Evolutionary conservation across 2,113 vertebrate genomes (phyloP).

Genomic region (Rousettus leschenaultii): DNA sequence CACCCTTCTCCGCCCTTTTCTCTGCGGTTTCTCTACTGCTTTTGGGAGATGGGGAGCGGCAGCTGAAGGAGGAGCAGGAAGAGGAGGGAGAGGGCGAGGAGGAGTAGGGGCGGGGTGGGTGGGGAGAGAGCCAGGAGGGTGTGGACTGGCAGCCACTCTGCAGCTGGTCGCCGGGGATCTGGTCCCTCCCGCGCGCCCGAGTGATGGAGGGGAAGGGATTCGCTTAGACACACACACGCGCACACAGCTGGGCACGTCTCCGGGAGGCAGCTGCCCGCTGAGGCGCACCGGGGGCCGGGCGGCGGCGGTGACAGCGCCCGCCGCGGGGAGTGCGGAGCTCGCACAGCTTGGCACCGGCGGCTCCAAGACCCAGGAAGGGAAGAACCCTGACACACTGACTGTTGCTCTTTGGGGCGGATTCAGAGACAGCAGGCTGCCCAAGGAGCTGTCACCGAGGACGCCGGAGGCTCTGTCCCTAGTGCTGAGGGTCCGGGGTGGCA

Average conservation of each 20-base stretch:
- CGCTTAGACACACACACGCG: conserved; percentile 71
- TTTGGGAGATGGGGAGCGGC: conserved; percentile 17
- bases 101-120: conserved; percentile 58
- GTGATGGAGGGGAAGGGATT: conserved; percentile 72
- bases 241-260: conserved; percentile 75
- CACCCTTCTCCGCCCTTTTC: conserved; percentile 47
- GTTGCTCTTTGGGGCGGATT: not conserved
- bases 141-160: conserved; percentile 71
- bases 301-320: conserved; percentile 66
- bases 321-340: not conserved
- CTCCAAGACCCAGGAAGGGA: not conserved
- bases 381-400: not conserved
- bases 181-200: conserved; percentile 53
- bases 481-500: not conserved
- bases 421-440: not conserved
- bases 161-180: conserved; percentile 64
- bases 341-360: conserved; percentile 20
- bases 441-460: conserved; percentile 9
- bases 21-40: not conserved
- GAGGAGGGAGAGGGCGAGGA: conserved; percentile 18
- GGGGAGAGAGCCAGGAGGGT: conserved; percentile 63
- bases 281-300: conserved; percentile 63
- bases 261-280: conserved; percentile 66
- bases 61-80: conserved; percentile 56
- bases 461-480: not conserved